These are phyloP conservation scores for Atta colombica DNA, from an alignment of 1,140 invertebrate genomes.

Conservation along the genomic window DNA sequence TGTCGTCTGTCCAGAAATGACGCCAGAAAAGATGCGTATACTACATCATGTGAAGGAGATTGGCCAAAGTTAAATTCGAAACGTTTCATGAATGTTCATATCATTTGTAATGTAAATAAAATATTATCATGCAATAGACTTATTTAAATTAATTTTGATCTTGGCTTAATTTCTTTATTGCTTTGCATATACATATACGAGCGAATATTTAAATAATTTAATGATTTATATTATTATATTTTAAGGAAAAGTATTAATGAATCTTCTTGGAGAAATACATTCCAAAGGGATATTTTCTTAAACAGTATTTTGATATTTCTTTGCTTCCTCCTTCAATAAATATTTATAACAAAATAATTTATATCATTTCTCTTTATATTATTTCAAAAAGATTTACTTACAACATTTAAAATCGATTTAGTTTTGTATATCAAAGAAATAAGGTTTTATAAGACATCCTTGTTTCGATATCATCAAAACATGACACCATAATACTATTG, in stretches of 20 bases:
- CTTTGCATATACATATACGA: too few relatives aligned
- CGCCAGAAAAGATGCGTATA: too few relatives aligned
- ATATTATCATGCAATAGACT: too few relatives aligned
- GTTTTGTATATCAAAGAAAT: slow-evolving; percentile 20
- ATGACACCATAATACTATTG: slow-evolving; percentile 47
- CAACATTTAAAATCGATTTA: slow-evolving; percentile 47
- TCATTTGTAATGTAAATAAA: too few relatives aligned
- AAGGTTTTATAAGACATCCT: slow-evolving; percentile 4
- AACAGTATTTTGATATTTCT: slow-evolving; percentile 25
- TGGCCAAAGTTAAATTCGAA: too few relatives aligned
- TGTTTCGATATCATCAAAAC: slow-evolving; percentile 57
- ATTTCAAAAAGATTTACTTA: slow-evolving; percentile 36
- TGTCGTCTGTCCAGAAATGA: too few relatives aligned
- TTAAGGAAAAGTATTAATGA: neutral
- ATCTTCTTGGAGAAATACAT: neutral
- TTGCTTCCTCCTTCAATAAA: neutral
- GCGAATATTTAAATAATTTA: too few relatives aligned
- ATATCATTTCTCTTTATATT: slow-evolving; percentile 24
- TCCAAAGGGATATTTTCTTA: neutral
- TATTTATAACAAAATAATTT: slow-evolving; percentile 22
- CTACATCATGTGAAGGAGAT: too few relatives aligned
- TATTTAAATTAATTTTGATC: too few relatives aligned
- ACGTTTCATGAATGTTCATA: too few relatives aligned
- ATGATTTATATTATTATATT: neutral
- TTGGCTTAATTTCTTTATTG: too few relatives aligned